A percentile compares a stretch with the other conserved stretches of the same genome.
These are phyloP conservation scores for Raillietiella orientalis DNA, from an alignment of 2,888 invertebrate genomes.

Conservation along the genomic window DNA sequence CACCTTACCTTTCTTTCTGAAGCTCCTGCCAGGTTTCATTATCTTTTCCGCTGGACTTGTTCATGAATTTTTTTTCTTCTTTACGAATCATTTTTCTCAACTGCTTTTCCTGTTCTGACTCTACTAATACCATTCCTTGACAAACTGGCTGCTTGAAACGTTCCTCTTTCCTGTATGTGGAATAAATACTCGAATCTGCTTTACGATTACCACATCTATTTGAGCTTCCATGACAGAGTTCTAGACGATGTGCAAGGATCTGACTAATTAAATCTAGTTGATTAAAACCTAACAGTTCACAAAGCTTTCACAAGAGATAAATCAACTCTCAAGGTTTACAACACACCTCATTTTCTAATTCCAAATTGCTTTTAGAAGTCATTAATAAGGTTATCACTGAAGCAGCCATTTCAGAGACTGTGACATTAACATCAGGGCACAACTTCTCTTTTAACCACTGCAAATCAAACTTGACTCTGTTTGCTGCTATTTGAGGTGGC, in stretches of 20 bases:
- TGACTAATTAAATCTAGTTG: conserved; percentile 35
- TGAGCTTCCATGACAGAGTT: conserved; percentile 11
- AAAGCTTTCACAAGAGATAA: conserved; percentile 17
- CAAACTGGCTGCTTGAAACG: not conserved
- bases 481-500: too few species aligned
- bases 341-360: conserved; percentile 31
- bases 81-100: conserved; percentile 36
- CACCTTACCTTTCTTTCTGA: conserved; percentile 7
- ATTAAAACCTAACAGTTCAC: conserved; percentile 66
- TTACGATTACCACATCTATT: too few species aligned
- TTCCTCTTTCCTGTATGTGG: too few species aligned
- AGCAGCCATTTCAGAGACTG: conserved; percentile 18
- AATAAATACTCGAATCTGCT: too few species aligned
- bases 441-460: too few species aligned
- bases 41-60: conserved; percentile 7
- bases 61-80: conserved; percentile 38
- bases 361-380: conserved; percentile 24
- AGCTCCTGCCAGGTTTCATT: too few species aligned
- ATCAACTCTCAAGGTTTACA: not conserved
- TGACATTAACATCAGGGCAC: too few species aligned
- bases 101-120: conserved; percentile 48
- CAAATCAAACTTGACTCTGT: too few species aligned
- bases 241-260: conserved; percentile 26
- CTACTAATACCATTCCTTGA: conserved; percentile 44
- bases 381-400: conserved; percentile 24